Percentiles rank a stretch among this genome's conserved stretches.
Evolutionary conservation across 2,888 invertebrate genomes (phyloP).

Genomic region (Lasioglossum pauxillum): DNA sequence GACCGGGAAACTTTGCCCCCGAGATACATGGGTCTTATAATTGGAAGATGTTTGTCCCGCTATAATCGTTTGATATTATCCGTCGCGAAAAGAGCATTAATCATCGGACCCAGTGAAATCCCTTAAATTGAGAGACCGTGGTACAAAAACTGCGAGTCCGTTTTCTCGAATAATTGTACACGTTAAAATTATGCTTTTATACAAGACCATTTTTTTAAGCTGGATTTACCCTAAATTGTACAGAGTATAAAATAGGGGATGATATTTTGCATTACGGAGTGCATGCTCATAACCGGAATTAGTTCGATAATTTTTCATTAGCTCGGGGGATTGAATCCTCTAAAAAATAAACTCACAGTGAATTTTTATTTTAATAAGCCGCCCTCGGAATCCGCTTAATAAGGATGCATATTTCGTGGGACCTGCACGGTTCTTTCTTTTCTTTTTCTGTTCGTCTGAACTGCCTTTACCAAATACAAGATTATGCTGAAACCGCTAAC

Average conservation of each 20-base stretch:
- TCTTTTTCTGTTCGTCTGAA: neutral
- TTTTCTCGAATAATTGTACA: neutral
- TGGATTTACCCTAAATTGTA: neutral
- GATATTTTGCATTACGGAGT: neutral
- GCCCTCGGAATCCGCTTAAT: neutral
- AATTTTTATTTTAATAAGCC: conserved; percentile 11
- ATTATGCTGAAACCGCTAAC: neutral
- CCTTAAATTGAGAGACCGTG: neutral
- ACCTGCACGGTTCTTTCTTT: neutral
- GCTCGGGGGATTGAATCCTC: neutral
- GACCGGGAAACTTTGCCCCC: neutral
- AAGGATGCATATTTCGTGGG: conserved; percentile 5
- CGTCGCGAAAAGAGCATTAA: neutral
- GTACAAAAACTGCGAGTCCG: neutral
- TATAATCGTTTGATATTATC: neutral
- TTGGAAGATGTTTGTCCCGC: conserved; percentile 16
- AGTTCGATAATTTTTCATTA: neutral
- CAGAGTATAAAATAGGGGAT: neutral
- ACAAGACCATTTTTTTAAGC: neutral
- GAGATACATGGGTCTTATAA: conserved; percentile 19
- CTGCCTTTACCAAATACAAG: neutral
- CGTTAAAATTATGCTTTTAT: neutral
- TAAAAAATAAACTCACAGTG: neutral
- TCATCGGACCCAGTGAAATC: neutral
- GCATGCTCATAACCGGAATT: neutral